Evolutionary conservation across 2,888 invertebrate genomes (phyloP), one percentile per base, ranked within the genome.

Genomic region (Phaonia tiefii): DNA sequence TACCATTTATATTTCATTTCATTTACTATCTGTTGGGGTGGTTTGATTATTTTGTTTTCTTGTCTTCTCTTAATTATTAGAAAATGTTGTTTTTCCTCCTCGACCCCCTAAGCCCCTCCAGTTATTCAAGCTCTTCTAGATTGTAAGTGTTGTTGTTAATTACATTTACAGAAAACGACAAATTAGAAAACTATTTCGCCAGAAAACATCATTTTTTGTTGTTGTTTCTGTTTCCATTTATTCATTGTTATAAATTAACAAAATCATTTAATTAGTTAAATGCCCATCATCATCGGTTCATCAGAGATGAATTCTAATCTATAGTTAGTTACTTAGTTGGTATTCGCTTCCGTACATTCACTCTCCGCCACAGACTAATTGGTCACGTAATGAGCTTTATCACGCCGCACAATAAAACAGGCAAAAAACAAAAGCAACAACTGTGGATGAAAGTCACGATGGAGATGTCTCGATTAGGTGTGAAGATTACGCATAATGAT

Each of bases 261-360:
- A 63, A 63, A 63, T 63, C 63, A 42, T 63, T 42, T 39, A 63
- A 63, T 63, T 63, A 63, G 37, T 11, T 63, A 63, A 63, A 1
- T 17, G 42, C 10, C 42, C 25, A 26, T 15, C 54, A 8, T 26
- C 25, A 51, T 20, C 22, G 31, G 31, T 31, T 31, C 31, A 31
- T 31, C 46, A 15, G 46, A 46, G 17, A n/a, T 20, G 17, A 37
- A 37, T 37, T 39, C 8, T 15, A 8, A n/a, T 60, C 11, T 56
- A 17, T 20, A 60, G 37, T 17, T 60, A 39, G 22, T 25, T 13
- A 13, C 25, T 56, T 22, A 13, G 54, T 22, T 11, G 10, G 25
- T n/a, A n/a, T n/a, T n/a, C n/a, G n/a, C n/a, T n/a, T n/a, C n/a
- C n/a, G n/a, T n/a, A n/a, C n/a, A n/a, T n/a, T n/a, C n/a, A n/a